Evolutionary conservation across 2,797 vertebrate genomes (phyloP), one percentile per base, ranked within the genome.

Genomic region (Ctenosaura bakeri): DNA sequence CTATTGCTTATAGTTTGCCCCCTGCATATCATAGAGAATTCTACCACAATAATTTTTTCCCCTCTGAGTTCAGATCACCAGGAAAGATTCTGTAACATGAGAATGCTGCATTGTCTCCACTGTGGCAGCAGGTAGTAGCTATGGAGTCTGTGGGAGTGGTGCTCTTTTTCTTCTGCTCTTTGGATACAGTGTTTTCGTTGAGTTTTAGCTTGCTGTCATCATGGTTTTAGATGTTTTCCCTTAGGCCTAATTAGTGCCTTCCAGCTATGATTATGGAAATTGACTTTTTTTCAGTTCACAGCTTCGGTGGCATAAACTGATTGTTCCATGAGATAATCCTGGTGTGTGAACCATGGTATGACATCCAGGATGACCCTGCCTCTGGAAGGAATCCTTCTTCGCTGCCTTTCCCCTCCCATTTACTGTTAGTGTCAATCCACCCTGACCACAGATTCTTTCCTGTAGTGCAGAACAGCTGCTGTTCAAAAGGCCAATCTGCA

Each of bases 401-500:
- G 16, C 50, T 52, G 26, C 6, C 46, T 76, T 69, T 8, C 14
- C 24, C 46, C 26, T 85, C 52, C 20, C 16, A 20, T 6, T 10
- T 13, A 42, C 54, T 73, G 32, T 73, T 83, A 54, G 22, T 29
- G n/a, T 22, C 85, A 64, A 32, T 12, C 6, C 29, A n/a, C 79
- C 85, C 62, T n/a, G 64, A 52, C 46, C 42, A 50, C 46, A 74
- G 26, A 74, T 85, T 85, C 42, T 84, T 88, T 81, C 66, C 82
- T 88, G 18, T 1, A 88, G 20, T 20, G 35, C 52, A 54, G n/a
- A 62, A 29, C 4, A 81, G 35, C 26, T 66, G 46, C 71, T 56
- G 22, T 14, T 56, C 29, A 56, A 66, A 81, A 88, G 22, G 24
- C 54, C 32, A 56, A 8, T 16, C 50, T 80, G 26, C 12, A 64